phyloP scores from a whole-genome alignment of 1,140 invertebrate species.

The Monomorium pharaonis region DNA sequence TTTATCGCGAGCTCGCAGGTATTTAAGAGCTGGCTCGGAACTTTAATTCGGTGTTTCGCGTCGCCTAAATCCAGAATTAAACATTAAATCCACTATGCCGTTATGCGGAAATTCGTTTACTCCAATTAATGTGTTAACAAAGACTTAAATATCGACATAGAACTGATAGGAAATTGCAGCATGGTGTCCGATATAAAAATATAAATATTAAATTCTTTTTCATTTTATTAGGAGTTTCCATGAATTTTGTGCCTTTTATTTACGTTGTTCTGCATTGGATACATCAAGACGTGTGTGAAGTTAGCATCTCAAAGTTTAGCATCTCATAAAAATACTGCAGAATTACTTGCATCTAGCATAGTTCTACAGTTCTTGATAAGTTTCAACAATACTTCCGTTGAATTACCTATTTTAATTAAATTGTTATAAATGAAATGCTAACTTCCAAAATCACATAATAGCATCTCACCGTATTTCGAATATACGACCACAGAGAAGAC shows the following conservation, averaged over 20 bases:
- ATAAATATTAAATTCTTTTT: not conserved
- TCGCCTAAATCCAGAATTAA: slow-evolving; percentile 6
- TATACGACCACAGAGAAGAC: no score
- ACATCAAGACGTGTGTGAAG: not conserved
- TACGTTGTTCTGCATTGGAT: not conserved
- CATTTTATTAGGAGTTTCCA: not conserved
- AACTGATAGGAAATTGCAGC: no score
- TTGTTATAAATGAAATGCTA: no score
- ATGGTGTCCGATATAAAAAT: not conserved
- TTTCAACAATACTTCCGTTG: no score
- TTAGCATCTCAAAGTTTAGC: no score
- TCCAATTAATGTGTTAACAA: not conserved
- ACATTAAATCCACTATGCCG: not conserved
- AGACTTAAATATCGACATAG: not conserved
- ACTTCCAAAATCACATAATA: no score
- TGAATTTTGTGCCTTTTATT: not conserved
- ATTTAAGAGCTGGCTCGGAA: slow-evolving; percentile 28
- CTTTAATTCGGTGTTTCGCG: slow-evolving; percentile 27
- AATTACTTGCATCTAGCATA: no score
- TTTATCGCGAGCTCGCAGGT: slow-evolving; percentile 50
- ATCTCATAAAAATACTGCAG: no score
- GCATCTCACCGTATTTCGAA: no score
- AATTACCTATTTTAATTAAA: no score
- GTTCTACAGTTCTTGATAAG: no score
- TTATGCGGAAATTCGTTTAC: not conserved